Conservation (phyloP, 2,888 invertebrate species). For the Drosophila seclusa region DNA sequence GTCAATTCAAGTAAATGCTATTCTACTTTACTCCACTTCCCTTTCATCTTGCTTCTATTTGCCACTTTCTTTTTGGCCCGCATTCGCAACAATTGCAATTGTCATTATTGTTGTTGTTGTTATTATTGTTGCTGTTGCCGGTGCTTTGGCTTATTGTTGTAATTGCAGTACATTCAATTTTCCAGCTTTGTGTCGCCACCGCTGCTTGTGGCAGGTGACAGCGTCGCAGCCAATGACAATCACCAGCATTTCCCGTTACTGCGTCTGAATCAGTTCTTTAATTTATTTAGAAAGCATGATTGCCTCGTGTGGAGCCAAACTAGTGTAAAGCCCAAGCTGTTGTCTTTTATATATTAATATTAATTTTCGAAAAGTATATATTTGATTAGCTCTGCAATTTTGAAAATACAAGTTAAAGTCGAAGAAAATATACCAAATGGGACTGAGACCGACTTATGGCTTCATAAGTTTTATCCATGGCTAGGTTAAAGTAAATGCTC, state of each 20-base stretch:
- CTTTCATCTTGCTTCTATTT: conserved; percentile 32
- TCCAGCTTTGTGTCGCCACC: conserved; percentile 29
- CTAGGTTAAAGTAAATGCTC: neutral
- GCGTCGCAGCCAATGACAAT: conserved; percentile 54
- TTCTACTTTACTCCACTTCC: conserved; percentile 57
- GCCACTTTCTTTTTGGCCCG: conserved; percentile 17
- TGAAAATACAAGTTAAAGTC: neutral
- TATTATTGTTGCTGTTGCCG: conserved; percentile 34
- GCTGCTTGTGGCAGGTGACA: conserved; percentile 60
- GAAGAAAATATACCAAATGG: neutral
- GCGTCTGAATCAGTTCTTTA: conserved; percentile 12
- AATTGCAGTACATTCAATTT: conserved; percentile 58
- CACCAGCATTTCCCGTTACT: conserved; percentile 46
- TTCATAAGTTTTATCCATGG: neutral
- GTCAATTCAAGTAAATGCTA: conserved; percentile 79
- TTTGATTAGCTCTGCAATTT: neutral
- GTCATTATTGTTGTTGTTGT: conserved; percentile 46
- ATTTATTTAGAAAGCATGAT: conserved; percentile 37
- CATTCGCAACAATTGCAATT: conserved; percentile 59
- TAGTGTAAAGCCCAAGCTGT: neutral
- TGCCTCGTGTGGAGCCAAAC: neutral
- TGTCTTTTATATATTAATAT: neutral
- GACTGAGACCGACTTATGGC: neutral
- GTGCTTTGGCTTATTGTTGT: conserved; percentile 54
- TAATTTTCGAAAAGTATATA: neutral